A percentile compares a stretch with the other conserved stretches of the same genome.
Conservation (phyloP, 2,888 invertebrate species). For the Cephus rjabovi region DNA sequence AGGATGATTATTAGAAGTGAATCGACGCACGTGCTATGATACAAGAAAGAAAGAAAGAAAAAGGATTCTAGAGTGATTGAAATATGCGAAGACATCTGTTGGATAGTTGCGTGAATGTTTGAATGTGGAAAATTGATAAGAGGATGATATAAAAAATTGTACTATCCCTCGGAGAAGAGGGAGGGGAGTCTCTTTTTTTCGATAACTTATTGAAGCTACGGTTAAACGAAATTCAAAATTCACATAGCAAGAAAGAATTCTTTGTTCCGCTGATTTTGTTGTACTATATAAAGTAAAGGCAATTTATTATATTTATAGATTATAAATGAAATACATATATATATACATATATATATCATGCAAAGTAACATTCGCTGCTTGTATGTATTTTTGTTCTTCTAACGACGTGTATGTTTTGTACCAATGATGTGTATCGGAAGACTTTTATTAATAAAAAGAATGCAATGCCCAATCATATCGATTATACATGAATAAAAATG, state of each 20-base stretch:
- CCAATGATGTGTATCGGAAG: constrained; percentile 52
- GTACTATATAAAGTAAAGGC: constrained; percentile 29
- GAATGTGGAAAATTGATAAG: neutral
- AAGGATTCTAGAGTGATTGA: neutral
- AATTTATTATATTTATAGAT: constrained; percentile 45
- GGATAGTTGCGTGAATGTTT: neutral
- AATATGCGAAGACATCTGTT: neutral
- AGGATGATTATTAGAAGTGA: neutral
- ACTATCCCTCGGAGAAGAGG: neutral
- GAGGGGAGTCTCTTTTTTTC: neutral
- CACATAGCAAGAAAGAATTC: neutral
- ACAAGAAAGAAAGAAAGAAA: neutral
- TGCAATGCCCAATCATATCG: neutral
- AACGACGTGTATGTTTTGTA: constrained; percentile 60
- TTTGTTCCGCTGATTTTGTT: constrained; percentile 38
- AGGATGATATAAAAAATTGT: neutral
- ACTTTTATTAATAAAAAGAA: constrained; percentile 57
- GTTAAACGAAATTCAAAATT: neutral
- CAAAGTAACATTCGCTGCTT: constrained; percentile 46
- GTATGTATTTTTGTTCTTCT: constrained; percentile 54
- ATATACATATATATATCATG: constrained; percentile 32
- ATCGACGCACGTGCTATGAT: neutral
- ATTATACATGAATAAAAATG: neutral
- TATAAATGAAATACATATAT: constrained; percentile 32
- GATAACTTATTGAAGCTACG: neutral